Base-by-base conservation (phyloP, 2,797 vertebrate genomes). In the Anas capensis region DNA sequence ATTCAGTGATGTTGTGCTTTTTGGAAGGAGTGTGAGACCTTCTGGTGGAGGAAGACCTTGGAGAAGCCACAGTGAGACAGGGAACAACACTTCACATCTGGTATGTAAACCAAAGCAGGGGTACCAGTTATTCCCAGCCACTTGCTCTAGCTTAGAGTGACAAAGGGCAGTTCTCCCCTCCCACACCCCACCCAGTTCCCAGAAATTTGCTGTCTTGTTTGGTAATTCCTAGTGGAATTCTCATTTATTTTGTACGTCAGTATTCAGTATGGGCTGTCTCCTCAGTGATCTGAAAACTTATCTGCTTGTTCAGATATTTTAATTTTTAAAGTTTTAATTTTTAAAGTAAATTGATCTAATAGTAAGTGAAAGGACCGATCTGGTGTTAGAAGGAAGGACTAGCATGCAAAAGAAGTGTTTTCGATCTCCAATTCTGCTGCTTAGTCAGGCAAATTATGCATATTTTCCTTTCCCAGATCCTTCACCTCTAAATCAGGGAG, bases 21-120 rank as follows among this genome's bases (percentile, higher is more conserved):
- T 97, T 13, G 98, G 98, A 60, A 98, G 96, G 68, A 99, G 97
- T 66, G 83, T 98, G 66, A 99, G 97, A 82, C 97, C 98, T 93
- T 95, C 96, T 78, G 98, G 98, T 93, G 98, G 98, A 93, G 98
- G 98, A 51, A 98, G 97, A 88, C 98, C 98, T 99, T 96, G 26
- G 79, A 94, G 88, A 95, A 91, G 75, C 61, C 81, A 96, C 29
- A 97, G 77, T 88, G 48, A 97, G 87, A 96, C 34, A 96, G 49
- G 46, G 49, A 95, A 82, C 49, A 94, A 85, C 10, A 91, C 88
- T 97, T 96, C 64, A 68, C 58, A 11, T 69, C 77, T 83, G 65
- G 4, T 77, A 61, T 65, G 40, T 34, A 78, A 71, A 24, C 64
- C 81, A 49, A 49, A 94, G 77, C 27, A 93, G 16, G 36, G 8